Percentiles rank a stretch among this genome's conserved stretches.
Evolutionary conservation across 2,888 invertebrate genomes (phyloP).

Genomic region (Pandemis corylana): DNA sequence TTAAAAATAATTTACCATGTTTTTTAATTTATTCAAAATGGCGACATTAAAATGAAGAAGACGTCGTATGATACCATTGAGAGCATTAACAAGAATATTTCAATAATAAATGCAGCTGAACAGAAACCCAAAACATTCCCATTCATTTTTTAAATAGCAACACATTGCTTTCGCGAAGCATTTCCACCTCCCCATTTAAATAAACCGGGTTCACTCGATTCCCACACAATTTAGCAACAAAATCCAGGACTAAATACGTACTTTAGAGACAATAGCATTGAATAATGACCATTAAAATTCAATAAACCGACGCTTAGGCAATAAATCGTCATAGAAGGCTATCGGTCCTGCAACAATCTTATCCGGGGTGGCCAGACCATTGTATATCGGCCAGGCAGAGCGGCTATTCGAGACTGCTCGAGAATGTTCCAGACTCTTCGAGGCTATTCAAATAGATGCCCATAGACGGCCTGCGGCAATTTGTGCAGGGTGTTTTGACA

Average conservation of each 20-base stretch:
- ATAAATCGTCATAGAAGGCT: conserved; percentile 83
- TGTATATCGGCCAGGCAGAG: conserved; percentile 50
- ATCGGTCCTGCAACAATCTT: conserved; percentile 78
- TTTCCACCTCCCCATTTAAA: conserved; percentile 8
- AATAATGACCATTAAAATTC: conserved; percentile 79
- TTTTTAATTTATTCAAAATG: no score
- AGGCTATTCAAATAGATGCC: conserved; percentile 77
- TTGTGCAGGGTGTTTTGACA: conserved; percentile 80
- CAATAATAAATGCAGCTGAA: not conserved
- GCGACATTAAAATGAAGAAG: no score
- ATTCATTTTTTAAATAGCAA: not conserved
- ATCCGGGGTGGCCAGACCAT: conserved; percentile 67
- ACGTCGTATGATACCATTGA: no score
- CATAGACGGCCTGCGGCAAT: conserved; percentile 73
- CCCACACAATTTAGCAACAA: conserved; percentile 49
- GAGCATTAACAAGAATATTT: not conserved
- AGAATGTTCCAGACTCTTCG: conserved; percentile 8
- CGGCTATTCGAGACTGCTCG: conserved; percentile 54
- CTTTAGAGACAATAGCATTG: conserved; percentile 51
- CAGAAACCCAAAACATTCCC: not conserved
- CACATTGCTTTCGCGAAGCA: not conserved
- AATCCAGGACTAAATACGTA: conserved; percentile 43
- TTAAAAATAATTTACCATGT: no score
- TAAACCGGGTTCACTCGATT: conserved; percentile 42
- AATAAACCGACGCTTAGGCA: conserved; percentile 70